Evolutionary conservation across 53 echinoderm and acorn worm genomes (phyloP).

Genomic region (Holothuria leucospilota): DNA sequence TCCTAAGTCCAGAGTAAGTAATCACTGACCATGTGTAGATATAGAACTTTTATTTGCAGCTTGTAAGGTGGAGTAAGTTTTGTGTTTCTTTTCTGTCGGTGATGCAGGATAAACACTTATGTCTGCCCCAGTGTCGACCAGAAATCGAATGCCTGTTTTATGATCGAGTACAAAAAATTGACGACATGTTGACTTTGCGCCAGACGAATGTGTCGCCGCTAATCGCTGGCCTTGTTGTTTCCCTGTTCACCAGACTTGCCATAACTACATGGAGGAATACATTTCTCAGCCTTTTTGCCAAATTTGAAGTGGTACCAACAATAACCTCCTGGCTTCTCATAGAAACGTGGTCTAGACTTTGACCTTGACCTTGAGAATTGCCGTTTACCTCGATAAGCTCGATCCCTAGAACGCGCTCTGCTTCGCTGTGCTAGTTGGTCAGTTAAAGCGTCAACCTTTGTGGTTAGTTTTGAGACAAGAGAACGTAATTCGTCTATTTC

Average conservation of each 20-base stretch:
- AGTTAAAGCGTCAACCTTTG: not conserved
- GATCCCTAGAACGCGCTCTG: no score
- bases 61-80: not conserved
- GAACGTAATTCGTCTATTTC: not conserved
- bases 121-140: no score
- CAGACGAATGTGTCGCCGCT: conserved; percentile 55
- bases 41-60: conserved; percentile 32
- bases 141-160: not conserved
- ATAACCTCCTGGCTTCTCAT: not conserved
- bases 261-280: conserved; percentile 35
- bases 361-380: not conserved
- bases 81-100: not conserved
- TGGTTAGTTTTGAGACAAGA: not conserved
- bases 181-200: conserved; percentile 26
- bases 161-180: conserved; percentile 11
- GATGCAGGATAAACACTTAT: conserved; percentile 9
- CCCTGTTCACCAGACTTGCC: not conserved
- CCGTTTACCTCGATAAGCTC: no score
- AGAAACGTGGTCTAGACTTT: not conserved
- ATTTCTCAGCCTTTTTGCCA: conserved; percentile 10
- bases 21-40: conserved; percentile 50
- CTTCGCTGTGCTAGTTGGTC: not conserved
- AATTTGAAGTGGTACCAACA: not conserved
- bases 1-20: conserved; percentile 54
- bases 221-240: conserved; percentile 58